Evolutionary conservation across 2,113 vertebrate genomes (phyloP).

Genomic region (Leptosomus discolor): DNA sequence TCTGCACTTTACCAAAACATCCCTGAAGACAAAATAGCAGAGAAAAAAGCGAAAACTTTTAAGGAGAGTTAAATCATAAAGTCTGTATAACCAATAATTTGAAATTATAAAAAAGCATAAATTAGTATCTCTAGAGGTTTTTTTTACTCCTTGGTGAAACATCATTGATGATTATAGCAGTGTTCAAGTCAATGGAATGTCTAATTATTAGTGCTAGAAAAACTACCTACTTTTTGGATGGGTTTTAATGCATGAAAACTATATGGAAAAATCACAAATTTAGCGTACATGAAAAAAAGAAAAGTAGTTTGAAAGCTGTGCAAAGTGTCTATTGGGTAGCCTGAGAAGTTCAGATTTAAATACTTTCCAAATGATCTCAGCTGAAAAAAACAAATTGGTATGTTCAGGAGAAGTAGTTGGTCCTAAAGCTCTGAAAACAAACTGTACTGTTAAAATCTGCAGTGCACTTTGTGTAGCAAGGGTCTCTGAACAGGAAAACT

Average conservation of each 20-base stretch:
- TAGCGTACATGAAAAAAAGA: neutral
- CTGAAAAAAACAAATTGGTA: neutral
- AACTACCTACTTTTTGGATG: neutral
- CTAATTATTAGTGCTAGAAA: neutral
- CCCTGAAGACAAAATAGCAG: neutral
- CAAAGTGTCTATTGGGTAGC: neutral
- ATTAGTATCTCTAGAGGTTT: neutral
- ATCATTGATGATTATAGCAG: neutral
- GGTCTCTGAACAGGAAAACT: neutral
- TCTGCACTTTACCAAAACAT: neutral
- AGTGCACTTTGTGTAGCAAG: neutral
- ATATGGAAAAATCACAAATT: neutral
- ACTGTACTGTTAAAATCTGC: neutral
- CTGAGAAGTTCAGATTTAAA: neutral
- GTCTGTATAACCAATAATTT: neutral
- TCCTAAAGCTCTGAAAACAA: neutral
- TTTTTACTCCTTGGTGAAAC: neutral
- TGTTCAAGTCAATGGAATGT: neutral
- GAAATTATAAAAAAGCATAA: neutral
- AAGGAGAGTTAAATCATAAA: neutral
- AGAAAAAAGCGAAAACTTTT: neutral
- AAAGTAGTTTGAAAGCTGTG: neutral
- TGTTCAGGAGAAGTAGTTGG: neutral
- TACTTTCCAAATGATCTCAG: neutral
- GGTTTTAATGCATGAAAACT: neutral